phyloP scores from a whole-genome alignment of 2,888 invertebrate genomes.

The Clivina fossor region DNA sequence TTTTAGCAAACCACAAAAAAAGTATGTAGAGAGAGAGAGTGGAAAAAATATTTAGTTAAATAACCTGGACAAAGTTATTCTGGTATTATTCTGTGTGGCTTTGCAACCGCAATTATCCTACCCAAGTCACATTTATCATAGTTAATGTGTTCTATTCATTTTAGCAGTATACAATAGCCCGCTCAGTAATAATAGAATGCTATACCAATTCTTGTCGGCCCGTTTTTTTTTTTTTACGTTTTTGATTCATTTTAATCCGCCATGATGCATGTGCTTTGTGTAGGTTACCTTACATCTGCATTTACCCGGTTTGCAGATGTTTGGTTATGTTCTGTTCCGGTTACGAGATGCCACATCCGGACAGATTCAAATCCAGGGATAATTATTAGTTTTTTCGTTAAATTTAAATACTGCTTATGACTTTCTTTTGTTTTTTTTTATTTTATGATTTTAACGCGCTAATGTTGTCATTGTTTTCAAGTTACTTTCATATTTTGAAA shows the following conservation, averaged over 20 bases:
- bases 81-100: slow-evolving; percentile 24
- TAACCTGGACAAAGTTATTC: slow-evolving; percentile 31
- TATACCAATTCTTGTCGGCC: slow-evolving; percentile 10
- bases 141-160: slow-evolving; percentile 33
- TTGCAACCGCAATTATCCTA: slow-evolving; percentile 28
- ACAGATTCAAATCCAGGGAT: too few species aligned
- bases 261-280: slow-evolving; percentile 7
- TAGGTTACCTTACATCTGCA: slow-evolving; percentile 6
- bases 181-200: slow-evolving; percentile 32
- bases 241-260: slow-evolving; percentile 12
- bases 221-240: slow-evolving; percentile 5
- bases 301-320: too few species aligned
- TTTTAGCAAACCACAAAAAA: slow-evolving; percentile 3
- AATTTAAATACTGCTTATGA: too few species aligned
- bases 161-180: slow-evolving; percentile 28
- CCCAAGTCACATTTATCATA: slow-evolving; percentile 30
- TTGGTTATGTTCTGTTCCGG: too few species aligned
- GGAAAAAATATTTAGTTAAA: slow-evolving; percentile 28
- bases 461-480: too few species aligned
- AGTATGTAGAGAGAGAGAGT: slow-evolving; percentile 3
- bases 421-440: too few species aligned
- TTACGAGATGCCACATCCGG: too few species aligned
- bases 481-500: too few species aligned
- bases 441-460: too few species aligned
- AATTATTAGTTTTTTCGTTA: too few species aligned